These are phyloP conservation scores for Rhinopomastus cyanomelas DNA, from an alignment of 2,113 vertebrate genomes.

Conservation along the genomic window DNA sequence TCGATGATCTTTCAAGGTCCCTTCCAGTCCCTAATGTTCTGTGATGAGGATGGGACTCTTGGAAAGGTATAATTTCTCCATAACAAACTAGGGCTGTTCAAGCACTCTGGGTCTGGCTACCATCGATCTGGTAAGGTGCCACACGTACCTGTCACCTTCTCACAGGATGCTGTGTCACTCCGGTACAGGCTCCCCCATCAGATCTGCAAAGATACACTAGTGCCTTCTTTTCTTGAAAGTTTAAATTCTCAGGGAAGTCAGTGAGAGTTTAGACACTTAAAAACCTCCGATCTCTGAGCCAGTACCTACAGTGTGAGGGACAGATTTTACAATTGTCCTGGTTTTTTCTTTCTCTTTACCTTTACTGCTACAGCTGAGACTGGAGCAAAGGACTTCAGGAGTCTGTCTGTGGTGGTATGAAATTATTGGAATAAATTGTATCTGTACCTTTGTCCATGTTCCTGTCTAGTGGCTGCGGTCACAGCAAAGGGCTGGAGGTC, in stretches of 20 bases:
- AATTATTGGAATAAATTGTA: neutral
- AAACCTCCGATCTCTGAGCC: neutral
- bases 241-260: neutral
- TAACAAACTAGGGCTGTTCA: neutral
- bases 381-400: neutral
- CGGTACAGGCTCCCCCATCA: neutral
- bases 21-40: too few relatives aligned
- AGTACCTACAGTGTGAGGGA: neutral
- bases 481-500: neutral
- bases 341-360: neutral
- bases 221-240: neutral
- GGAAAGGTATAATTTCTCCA: neutral
- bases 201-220: neutral
- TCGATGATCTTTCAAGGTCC: too few relatives aligned
- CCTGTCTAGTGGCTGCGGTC: neutral
- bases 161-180: neutral
- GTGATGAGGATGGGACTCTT: neutral
- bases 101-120: neutral
- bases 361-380: neutral
- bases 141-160: neutral
- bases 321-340: neutral
- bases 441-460: neutral
- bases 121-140: neutral
- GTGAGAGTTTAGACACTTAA: neutral
- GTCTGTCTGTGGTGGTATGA: neutral